These are phyloP conservation scores for Nyctereutes procyonoides DNA, from an alignment of 2,113 vertebrate genomes.

Conservation along the genomic window DNA sequence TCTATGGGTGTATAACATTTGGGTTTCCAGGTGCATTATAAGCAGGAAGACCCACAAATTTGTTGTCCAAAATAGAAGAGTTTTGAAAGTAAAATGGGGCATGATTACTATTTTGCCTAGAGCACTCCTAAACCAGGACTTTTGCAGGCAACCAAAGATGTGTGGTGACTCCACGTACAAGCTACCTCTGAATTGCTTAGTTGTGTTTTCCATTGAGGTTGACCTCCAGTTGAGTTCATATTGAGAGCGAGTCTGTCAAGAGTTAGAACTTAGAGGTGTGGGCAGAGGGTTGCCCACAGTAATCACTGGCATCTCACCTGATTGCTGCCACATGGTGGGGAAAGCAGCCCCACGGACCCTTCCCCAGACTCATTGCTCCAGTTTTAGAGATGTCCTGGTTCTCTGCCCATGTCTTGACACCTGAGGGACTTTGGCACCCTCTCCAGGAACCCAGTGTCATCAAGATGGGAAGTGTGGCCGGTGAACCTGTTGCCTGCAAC, in stretches of 20 bases:
- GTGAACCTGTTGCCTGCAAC: rapidly evolving
- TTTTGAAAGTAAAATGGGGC: neutral
- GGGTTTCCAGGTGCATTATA: neutral
- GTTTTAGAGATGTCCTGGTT: neutral
- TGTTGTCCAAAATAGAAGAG: neutral
- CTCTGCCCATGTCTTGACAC: neutral
- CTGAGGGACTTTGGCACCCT: neutral
- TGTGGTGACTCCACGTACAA: neutral
- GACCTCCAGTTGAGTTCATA: no score
- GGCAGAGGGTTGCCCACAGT: no score
- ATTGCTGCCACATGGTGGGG: neutral
- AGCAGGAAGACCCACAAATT: neutral
- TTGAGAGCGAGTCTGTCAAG: neutral
- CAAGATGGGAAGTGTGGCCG: rapidly evolving
- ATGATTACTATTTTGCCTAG: neutral
- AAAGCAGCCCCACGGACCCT: neutral
- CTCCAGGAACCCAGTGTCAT: neutral
- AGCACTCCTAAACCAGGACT: neutral
- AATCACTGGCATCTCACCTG: neutral
- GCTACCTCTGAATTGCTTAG: neutral
- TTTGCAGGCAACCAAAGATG: neutral
- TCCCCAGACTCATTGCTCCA: neutral
- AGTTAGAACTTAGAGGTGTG: neutral
- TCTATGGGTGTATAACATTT: neutral
- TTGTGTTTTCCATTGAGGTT: neutral